Percentiles rank a stretch among this genome's conserved stretches.
These are phyloP conservation scores for Pseudomyrmex cubaensis DNA, from an alignment of 1,140 invertebrate genomes.

Conservation along the genomic window DNA sequence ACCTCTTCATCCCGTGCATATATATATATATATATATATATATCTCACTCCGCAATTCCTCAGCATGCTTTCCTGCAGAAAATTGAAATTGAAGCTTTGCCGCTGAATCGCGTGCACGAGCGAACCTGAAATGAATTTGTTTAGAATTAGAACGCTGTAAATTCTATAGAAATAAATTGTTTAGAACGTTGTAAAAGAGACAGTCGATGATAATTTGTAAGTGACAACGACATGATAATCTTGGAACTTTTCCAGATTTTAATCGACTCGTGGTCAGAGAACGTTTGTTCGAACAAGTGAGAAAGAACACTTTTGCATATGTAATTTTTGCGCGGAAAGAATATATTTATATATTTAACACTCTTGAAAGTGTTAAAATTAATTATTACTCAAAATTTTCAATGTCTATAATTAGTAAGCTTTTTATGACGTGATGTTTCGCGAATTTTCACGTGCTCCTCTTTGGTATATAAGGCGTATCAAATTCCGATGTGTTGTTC, in stretches of 20 bases:
- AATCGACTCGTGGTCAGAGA: too few species aligned
- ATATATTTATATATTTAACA: too few species aligned
- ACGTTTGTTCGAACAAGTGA: too few species aligned
- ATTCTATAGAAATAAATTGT: not conserved
- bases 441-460: not conserved
- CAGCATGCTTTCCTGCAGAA: not conserved
- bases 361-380: too few species aligned
- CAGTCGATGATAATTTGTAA: slow-evolving; percentile 27
- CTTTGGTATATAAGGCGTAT: not conserved
- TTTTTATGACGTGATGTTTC: too few species aligned
- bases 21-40: not conserved
- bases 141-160: slow-evolving; percentile 36
- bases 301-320: too few species aligned
- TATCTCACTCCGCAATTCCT: not conserved
- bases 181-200: too few species aligned
- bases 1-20: not conserved
- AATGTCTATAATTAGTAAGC: too few species aligned
- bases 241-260: too few species aligned
- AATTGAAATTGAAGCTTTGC: slow-evolving; percentile 13
- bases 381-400: too few species aligned
- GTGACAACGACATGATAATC: not conserved
- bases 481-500: too few species aligned
- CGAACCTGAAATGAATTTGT: slow-evolving; percentile 18
- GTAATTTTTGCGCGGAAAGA: too few species aligned
- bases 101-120: slow-evolving; percentile 9